These are phyloP conservation scores for Dioctria linearis DNA, from an alignment of 2,888 invertebrate genomes.

Conservation along the genomic window DNA sequence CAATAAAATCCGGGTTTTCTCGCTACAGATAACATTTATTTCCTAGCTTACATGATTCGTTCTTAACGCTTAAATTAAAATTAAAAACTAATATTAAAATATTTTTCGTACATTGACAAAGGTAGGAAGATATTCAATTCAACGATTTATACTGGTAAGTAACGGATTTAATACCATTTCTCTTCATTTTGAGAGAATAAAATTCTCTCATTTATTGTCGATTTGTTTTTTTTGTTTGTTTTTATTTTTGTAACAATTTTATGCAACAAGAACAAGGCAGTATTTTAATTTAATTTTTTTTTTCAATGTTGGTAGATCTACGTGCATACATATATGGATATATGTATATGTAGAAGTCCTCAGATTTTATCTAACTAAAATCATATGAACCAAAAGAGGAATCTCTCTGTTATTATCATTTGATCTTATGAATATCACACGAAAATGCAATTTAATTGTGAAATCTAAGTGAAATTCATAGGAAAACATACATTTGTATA, in stretches of 20 bases:
- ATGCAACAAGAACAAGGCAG: constrained; percentile 38
- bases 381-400: constrained; percentile 4
- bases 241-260: background rate
- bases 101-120: background rate
- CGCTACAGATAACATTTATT: constrained; percentile 39
- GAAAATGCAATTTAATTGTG: constrained; percentile 5
- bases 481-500: too few species aligned
- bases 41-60: background rate
- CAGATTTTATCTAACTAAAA: background rate
- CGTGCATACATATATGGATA: too few species aligned
- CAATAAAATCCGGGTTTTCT: background rate
- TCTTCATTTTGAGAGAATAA: background rate
- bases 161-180: too few species aligned
- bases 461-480: constrained; percentile 1
- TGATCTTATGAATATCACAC: constrained; percentile 25
- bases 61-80: constrained; percentile 1
- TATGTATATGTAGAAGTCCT: too few species aligned
- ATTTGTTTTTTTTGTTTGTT: constrained; percentile 4
- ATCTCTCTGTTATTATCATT: background rate
- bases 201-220: constrained; percentile 27
- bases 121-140: constrained; percentile 9
- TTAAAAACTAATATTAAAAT: constrained; percentile 14
- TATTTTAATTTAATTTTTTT: background rate
- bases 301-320: background rate
- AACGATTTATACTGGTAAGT: constrained; percentile 9